Evolutionary conservation across 2,797 vertebrate species (phyloP), one percentile per base, ranked within the genome.

Genomic region (Dallia pectoralis): DNA sequence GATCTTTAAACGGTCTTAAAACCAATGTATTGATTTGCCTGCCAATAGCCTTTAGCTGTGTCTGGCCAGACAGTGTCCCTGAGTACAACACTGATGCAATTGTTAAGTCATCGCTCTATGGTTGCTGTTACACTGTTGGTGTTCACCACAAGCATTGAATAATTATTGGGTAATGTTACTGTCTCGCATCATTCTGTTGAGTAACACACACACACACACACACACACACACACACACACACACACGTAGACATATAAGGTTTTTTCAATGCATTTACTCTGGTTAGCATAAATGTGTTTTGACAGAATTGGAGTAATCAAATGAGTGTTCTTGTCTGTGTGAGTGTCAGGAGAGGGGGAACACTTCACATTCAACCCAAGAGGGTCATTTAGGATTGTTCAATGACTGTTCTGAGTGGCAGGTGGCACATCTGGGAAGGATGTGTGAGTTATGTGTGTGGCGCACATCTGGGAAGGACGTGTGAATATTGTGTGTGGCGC

Each of bases 351-450:
- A 77, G 73, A 69, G 73, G 75, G 40, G 69, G 75, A 62, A 70
- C 18, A 53, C 40, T 83, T 77, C 40, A 81, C 56, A 69, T 81
- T 82, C 22, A 44, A 72, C 74, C 77, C 78, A 68, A 73, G 75
- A 86, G 73, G 78, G 77, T 80, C 40, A 79, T 87, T 88, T 82
- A 78, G 74, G 81, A 75, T 44, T 22, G 40, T 67, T 77, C 61
- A 33, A 80, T 80, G 30, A 32, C 33, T 36, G 48, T 68, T 79
- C 79, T 82, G 85, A 87, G 47, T 59, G 53, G 22, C 53, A 59
- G 77, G 78, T 79, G 67, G 79, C 86, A 89, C 85, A 63, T 27
- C 80, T 74, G 82, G 84, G 84, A 81, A 81, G 87, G 85, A 89
- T 85, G 77, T 79, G 77, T 40, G 36, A 7, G 4, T 9, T 9